Conservation (phyloP, 2,113 vertebrate species). For the Tragelaphus scriptus region DNA sequence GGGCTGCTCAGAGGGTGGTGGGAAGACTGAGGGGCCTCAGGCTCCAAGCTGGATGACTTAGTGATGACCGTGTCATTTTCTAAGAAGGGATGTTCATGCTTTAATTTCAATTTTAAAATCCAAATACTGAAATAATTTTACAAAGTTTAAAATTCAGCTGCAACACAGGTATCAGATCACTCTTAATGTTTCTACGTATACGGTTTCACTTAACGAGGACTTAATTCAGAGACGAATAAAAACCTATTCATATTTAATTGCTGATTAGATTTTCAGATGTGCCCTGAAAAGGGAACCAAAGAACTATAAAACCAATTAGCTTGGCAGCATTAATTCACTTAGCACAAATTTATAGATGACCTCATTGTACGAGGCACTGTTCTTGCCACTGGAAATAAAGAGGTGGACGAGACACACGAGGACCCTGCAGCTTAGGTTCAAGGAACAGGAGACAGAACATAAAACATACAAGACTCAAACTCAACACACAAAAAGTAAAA, state of each 20-base stretch:
- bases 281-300: not conserved
- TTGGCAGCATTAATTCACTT: slow-evolving; percentile 9
- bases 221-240: slow-evolving; percentile 25
- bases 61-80: not conserved
- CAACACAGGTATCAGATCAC: not conserved
- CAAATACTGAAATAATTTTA: not conserved
- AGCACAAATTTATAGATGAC: not conserved
- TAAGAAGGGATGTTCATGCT: not conserved
- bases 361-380: not conserved
- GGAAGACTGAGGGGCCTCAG: not conserved
- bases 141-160: not conserved
- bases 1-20: not conserved
- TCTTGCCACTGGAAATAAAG: not conserved
- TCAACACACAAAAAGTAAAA: not conserved
- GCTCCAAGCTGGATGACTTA: not conserved
- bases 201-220: not conserved
- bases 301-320: slow-evolving; percentile 29
- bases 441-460: not conserved
- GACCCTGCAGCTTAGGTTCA: not conserved
- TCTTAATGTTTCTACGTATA: not conserved
- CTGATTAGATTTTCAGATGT: slow-evolving; percentile 23
- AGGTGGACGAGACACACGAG: not conserved
- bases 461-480: not conserved
- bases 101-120: not conserved
- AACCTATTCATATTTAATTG: slow-evolving; percentile 7